phyloP scores from a whole-genome alignment of 2,113 vertebrate genomes.

The Probosciger aterrimus region DNA sequence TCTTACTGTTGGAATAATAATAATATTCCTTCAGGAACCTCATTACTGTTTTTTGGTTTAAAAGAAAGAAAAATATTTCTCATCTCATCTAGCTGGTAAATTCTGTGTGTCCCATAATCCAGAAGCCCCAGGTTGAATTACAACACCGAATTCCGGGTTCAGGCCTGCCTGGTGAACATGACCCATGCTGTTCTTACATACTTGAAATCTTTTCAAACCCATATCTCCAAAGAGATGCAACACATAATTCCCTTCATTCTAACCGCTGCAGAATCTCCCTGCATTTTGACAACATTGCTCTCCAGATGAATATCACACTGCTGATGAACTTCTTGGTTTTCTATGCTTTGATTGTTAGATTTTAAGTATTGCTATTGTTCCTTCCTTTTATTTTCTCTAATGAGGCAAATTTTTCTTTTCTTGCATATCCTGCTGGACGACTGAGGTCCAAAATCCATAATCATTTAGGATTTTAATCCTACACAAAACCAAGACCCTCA shows the following conservation, averaged over 20 bases:
- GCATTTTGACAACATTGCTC: neutral
- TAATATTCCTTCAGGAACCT: neutral
- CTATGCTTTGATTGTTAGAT: neutral
- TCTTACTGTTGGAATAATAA: neutral
- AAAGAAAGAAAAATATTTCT: neutral
- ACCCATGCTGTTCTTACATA: neutral
- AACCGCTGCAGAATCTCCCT: neutral
- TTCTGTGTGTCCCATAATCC: neutral
- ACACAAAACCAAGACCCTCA: neutral
- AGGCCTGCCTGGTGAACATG: neutral
- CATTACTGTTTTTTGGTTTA: neutral
- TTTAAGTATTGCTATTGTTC: neutral
- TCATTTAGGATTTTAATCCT: neutral
- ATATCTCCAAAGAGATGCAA: constrained; percentile 4
- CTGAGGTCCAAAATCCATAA: neutral
- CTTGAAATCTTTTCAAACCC: constrained; percentile 38
- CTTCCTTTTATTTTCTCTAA: neutral
- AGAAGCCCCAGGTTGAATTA: constrained; percentile 9
- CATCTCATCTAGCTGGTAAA: neutral
- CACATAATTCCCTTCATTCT: neutral
- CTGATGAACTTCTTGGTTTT: neutral
- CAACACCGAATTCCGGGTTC: neutral
- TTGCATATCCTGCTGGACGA: neutral
- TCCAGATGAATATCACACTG: neutral
- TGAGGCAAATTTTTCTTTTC: neutral